Conservation (phyloP, 2,888 invertebrate genomes). For the Eupeodes latifasciatus region DNA sequence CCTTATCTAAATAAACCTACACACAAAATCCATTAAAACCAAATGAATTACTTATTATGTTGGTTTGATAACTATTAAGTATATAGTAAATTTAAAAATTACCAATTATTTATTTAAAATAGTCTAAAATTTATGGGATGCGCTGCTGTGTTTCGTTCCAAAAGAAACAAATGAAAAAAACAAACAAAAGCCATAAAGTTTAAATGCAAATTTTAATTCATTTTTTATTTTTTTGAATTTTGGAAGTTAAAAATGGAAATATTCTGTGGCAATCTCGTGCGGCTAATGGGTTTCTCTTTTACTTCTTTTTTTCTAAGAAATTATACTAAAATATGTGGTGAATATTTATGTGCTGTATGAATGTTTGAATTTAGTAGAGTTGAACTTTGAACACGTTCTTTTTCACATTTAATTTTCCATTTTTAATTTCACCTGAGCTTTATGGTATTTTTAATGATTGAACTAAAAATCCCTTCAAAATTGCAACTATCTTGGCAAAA, state of each 20-base stretch:
- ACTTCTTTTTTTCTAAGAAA: background rate
- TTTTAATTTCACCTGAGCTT: no score
- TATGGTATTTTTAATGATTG: no score
- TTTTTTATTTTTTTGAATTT: conserved; percentile 29
- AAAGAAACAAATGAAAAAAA: background rate
- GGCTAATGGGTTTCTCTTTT: conserved; percentile 43
- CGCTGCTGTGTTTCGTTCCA: conserved; percentile 18
- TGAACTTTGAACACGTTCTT: background rate
- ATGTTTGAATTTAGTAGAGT: no score
- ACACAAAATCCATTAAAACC: conserved; percentile 71
- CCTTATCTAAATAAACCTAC: conserved; percentile 58
- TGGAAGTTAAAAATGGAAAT: conserved; percentile 45
- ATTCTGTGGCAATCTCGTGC: conserved; percentile 51
- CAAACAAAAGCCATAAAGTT: conserved; percentile 17
- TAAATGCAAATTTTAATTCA: conserved; percentile 58
- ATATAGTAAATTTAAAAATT: conserved; percentile 67
- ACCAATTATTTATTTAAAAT: conserved; percentile 67
- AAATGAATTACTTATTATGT: conserved; percentile 67
- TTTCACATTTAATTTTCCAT: no score
- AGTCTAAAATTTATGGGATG: conserved; percentile 66
- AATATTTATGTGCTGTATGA: background rate
- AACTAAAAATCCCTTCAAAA: no score
- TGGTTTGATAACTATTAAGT: background rate
- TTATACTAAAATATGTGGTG: background rate
- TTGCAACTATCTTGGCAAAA: no score